phyloP scores from a whole-genome alignment of 2,797 vertebrate species.

The Buphagus erythrorhynchus region DNA sequence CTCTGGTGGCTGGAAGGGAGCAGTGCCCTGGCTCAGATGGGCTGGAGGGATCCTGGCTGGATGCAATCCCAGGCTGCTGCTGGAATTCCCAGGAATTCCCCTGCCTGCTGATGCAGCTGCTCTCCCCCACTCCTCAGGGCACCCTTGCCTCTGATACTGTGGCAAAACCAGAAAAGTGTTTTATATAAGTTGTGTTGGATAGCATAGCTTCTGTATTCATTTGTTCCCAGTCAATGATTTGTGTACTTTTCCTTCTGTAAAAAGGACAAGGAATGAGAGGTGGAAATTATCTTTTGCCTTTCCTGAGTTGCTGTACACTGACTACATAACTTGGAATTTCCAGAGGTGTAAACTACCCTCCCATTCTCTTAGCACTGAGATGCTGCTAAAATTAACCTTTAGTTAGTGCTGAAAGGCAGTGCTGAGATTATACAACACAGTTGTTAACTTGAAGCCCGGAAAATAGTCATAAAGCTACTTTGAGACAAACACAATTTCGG shows the following conservation, averaged over 20 bases:
- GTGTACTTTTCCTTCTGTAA: neutral
- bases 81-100: neutral
- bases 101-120: neutral
- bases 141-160: fast-evolving
- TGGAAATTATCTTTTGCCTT: neutral
- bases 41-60: fast-evolving
- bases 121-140: neutral
- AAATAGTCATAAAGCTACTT: neutral
- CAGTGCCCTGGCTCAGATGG: fast-evolving
- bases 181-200: neutral
- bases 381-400: neutral
- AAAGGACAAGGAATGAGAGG: neutral
- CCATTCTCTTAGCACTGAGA: neutral
- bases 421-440: neutral
- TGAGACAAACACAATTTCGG: neutral
- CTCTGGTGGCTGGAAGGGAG: neutral
- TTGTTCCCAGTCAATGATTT: neutral
- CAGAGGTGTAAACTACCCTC: neutral
- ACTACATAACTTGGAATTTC: neutral
- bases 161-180: neutral
- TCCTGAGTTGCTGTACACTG: neutral
- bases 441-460: neutral
- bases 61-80: neutral
- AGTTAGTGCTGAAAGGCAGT: neutral
- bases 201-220: neutral